These are phyloP conservation scores for Chionoecetes opilio DNA, from an alignment of 1,140 invertebrate species.

Conservation along the genomic window DNA sequence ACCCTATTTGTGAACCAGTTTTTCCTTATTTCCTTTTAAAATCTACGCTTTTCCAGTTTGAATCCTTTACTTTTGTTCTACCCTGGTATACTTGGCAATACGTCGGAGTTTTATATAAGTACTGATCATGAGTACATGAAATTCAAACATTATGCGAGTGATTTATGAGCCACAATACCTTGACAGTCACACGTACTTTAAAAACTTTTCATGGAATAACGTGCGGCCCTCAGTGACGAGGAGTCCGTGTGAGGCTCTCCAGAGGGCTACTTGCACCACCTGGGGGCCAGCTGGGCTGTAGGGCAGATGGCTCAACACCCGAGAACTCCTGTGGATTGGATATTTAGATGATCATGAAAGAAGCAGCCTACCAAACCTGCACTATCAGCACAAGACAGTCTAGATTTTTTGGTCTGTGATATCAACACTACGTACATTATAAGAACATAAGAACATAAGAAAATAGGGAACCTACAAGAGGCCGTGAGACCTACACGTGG, in stretches of 20 bases:
- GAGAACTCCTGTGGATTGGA: not conserved
- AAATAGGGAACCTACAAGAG: too few species aligned
- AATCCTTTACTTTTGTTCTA: too few species aligned
- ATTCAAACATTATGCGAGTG: too few species aligned
- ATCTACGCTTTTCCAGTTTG: too few species aligned
- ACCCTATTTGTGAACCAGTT: too few species aligned
- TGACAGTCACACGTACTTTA: slow-evolving; percentile 1
- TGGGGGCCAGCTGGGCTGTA: slow-evolving; percentile 23
- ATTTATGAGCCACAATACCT: not conserved
- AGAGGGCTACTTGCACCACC: slow-evolving; percentile 16
- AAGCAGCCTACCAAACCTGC: not conserved
- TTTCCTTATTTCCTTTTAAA: too few species aligned
- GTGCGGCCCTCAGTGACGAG: too few species aligned
- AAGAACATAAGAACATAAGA: too few species aligned
- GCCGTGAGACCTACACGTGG: too few species aligned
- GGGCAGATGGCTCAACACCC: not conserved
- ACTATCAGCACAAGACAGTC: not conserved
- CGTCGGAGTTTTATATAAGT: not conserved
- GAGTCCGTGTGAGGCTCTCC: not conserved
- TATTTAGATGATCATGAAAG: not conserved
- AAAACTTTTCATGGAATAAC: slow-evolving; percentile 10
- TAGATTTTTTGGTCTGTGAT: not conserved
- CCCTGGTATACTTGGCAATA: too few species aligned
- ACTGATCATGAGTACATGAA: too few species aligned
- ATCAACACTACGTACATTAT: too few species aligned